Evolutionary conservation across 2,888 invertebrate genomes (phyloP).

Genomic region (Lymantria dispar): DNA sequence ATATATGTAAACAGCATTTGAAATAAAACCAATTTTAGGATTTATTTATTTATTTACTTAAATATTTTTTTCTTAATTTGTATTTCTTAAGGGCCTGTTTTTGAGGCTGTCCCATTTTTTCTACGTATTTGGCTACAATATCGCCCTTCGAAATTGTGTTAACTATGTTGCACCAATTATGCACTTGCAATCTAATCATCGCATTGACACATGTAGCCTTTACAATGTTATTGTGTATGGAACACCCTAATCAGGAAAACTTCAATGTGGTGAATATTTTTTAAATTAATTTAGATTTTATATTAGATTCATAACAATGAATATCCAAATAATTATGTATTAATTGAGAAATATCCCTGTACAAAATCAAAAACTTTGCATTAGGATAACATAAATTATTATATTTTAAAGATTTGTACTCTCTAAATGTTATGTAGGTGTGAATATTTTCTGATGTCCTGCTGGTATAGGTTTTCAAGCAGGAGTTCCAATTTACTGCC

Average conservation of each 20-base stretch:
- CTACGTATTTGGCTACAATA: not conserved
- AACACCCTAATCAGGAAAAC: not conserved
- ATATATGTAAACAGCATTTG: too few species aligned
- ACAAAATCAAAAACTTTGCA: not conserved
- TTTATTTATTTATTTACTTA: not conserved
- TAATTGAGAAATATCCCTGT: slow-evolving; percentile 1
- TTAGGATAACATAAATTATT: slow-evolving; percentile 11
- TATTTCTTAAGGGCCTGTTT: not conserved
- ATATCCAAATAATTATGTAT: not conserved
- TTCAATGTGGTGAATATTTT: not conserved
- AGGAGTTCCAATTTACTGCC: slow-evolving; percentile 6
- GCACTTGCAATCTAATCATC: slow-evolving; percentile 4
- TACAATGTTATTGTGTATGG: not conserved
- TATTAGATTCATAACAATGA: not conserved
- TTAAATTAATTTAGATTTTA: not conserved
- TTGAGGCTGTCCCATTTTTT: not conserved
- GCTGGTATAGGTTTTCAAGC: slow-evolving; percentile 2
- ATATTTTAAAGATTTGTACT: slow-evolving; percentile 10
- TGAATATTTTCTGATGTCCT: slow-evolving; percentile 3
- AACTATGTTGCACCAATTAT: slow-evolving; percentile 12
- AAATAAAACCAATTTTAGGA: not conserved
- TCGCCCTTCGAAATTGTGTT: slow-evolving; percentile 12
- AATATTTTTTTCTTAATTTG: not conserved
- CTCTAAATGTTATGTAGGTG: slow-evolving; percentile 6
- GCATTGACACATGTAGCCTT: not conserved